A percentile compares a stretch with the other conserved stretches of the same genome.
These are phyloP conservation scores for Leptodirus hochenwartii DNA, from an alignment of 2,888 invertebrate genomes.

Conservation along the genomic window DNA sequence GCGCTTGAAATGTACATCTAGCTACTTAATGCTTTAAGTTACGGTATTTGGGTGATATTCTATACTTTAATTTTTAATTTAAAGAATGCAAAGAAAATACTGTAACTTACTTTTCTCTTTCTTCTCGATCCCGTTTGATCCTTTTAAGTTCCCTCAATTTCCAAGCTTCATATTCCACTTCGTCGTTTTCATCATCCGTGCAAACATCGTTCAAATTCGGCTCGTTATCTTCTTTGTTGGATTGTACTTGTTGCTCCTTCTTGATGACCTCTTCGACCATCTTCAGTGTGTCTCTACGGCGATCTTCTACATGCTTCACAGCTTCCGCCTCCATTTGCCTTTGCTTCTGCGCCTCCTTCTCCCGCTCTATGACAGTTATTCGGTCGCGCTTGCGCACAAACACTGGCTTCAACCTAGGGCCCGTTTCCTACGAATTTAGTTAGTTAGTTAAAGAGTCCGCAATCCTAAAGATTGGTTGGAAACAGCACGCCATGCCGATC, in stretches of 20 bases:
- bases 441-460: too few relatives aligned
- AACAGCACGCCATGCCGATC: too few relatives aligned
- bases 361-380: slow-evolving; percentile 88
- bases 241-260: slow-evolving; percentile 54
- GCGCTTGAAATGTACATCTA: too few relatives aligned
- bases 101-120: slow-evolving; percentile 80
- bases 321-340: slow-evolving; percentile 72
- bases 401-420: slow-evolving; percentile 83
- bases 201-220: slow-evolving; percentile 70
- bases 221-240: slow-evolving; percentile 47
- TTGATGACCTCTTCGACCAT: slow-evolving; percentile 80
- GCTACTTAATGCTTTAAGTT: too few relatives aligned
- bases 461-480: too few relatives aligned
- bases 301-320: slow-evolving; percentile 72
- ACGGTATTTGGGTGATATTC: too few relatives aligned
- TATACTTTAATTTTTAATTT: too few relatives aligned
- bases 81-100: too few relatives aligned
- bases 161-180: slow-evolving; percentile 95
- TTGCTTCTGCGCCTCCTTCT: slow-evolving; percentile 68
- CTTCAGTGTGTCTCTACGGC: slow-evolving; percentile 71
- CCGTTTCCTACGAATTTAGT: too few relatives aligned
- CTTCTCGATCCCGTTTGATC: slow-evolving; percentile 91
- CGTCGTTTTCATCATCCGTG: slow-evolving; percentile 91
- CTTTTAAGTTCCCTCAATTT: slow-evolving; percentile 91
- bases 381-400: slow-evolving; percentile 88